These are phyloP conservation scores for Otocyon megalotis DNA, from an alignment of 2,113 vertebrate genomes.

Conservation along the genomic window DNA sequence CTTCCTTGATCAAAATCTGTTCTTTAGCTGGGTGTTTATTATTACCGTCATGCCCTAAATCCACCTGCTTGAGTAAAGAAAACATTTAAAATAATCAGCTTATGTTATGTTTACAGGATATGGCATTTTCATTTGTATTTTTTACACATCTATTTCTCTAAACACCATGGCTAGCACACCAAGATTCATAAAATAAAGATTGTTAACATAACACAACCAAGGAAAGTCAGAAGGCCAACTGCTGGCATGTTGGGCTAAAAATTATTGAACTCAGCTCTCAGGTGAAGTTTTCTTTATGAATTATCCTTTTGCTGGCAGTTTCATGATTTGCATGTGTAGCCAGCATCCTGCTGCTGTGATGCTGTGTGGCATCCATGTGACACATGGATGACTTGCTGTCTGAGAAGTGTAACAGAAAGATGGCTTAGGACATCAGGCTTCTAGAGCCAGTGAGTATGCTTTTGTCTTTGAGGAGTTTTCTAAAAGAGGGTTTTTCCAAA, in stretches of 20 bases:
- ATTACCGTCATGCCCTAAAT: conserved; percentile 47
- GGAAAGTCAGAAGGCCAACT: neutral
- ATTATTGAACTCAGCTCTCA: conserved; percentile 17
- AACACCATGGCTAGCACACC: neutral
- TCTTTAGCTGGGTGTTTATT: conserved; percentile 46
- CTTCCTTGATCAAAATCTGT: conserved; percentile 69
- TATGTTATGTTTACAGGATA: conserved; percentile 40
- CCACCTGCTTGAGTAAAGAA: conserved; percentile 57
- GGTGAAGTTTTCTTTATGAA: neutral
- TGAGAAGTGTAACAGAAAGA: neutral
- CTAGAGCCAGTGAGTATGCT: neutral
- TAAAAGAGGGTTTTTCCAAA: neutral
- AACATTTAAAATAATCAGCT: conserved; percentile 57
- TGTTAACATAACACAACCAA: neutral
- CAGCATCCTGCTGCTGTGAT: neutral
- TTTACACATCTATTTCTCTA: conserved; percentile 38
- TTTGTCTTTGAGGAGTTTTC: neutral
- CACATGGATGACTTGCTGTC: neutral
- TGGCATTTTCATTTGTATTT: neutral
- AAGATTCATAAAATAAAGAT: conserved; percentile 35
- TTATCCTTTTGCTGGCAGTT: neutral
- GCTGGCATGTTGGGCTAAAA: conserved; percentile 1
- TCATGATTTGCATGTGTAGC: neutral
- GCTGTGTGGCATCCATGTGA: neutral
- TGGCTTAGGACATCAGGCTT: neutral